Percentiles rank a stretch among this genome's conserved stretches.
These are phyloP conservation scores for Ctena decussata DNA, from an alignment of 2,888 invertebrate species.

Conservation along the genomic window DNA sequence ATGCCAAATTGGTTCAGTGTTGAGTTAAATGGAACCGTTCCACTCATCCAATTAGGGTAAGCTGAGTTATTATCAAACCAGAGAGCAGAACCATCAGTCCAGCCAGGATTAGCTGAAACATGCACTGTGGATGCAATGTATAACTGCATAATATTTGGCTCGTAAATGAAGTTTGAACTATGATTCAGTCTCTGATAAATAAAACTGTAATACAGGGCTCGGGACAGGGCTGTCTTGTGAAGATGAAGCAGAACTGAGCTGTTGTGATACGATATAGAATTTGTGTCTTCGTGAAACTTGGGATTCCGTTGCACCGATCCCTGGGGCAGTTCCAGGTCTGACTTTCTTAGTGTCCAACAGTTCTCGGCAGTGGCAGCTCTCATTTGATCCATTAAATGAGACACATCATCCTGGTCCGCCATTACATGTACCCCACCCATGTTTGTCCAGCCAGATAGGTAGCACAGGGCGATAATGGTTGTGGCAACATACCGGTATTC, in stretches of 20 bases:
- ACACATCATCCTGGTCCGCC: too few relatives aligned
- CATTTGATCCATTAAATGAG: not conserved
- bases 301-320: conserved; percentile 94
- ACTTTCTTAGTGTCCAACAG: conserved; percentile 95
- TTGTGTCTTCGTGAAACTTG: conserved; percentile 88
- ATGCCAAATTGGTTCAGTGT: conserved; percentile 98
- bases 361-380: conserved; percentile 92
- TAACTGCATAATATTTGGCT: conserved; percentile 99
- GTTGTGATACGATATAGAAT: conserved; percentile 92
- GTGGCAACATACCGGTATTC: too few relatives aligned
- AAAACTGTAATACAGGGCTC: conserved; percentile 92
- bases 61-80: conserved; percentile 97
- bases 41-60: conserved; percentile 96
- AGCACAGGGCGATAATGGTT: too few relatives aligned
- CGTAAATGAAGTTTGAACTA: conserved; percentile 90
- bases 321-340: conserved; percentile 93
- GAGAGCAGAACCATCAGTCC: conserved; percentile 93
- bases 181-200: conserved; percentile 76
- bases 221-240: conserved; percentile 97
- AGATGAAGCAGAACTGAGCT: conserved; percentile 96
- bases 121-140: conserved; percentile 98
- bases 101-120: conserved; percentile 95
- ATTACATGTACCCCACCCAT: too few relatives aligned
- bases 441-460: too few relatives aligned
- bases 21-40: conserved; percentile 92